Base-by-base conservation (phyloP, 2,797 vertebrate species). In the Rhincodon typus region DNA sequence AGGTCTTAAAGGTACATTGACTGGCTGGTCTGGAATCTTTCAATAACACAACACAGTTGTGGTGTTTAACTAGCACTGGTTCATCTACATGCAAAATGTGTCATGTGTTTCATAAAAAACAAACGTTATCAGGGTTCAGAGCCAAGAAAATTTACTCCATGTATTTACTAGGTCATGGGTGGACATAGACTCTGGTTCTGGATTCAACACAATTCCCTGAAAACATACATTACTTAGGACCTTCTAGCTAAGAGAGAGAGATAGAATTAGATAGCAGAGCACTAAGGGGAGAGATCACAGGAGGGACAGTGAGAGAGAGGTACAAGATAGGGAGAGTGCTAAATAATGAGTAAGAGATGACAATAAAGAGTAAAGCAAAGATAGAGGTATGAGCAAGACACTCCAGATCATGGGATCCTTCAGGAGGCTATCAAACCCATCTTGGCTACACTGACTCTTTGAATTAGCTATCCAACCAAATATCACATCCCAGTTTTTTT, bases 81-180 rank as follows among this genome's bases (percentile, higher is more conserved):
- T 94, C 97, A 98, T 98, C 97, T 97, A 97, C 97, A 98, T 98
- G 98, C 98, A 97, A 97, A 96, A 96, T 97, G 97, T 98, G 97
- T 97, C 97, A 96, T 97, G 95, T 96, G 96, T 98, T 97, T 97
- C 97, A 97, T 97, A 97, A 97, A 97, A 50, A 50, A 50, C 46
- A 50, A 97, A 97, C 97, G 97, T 97, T 97, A 97, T 97, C 96
- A 98, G 96, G 97, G 97, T 96, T 97, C 96, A 97, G 97, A 96
- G 97, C 97, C 97, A 98, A 97, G 97, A 97, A 97, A 97, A 98
- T 98, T 98, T 98, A 97, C 98, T 98, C 97, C 93, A 97, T 96
- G 96, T 96, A 97, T 53, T 97, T 96, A 97, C 96, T 96, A 97
- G 96, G 97, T 98, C 96, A 96, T 98, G 98, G 46, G 98, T 98